Evolutionary conservation across 2,113 vertebrate species (phyloP).

Genomic region (Neotoma lepida): DNA sequence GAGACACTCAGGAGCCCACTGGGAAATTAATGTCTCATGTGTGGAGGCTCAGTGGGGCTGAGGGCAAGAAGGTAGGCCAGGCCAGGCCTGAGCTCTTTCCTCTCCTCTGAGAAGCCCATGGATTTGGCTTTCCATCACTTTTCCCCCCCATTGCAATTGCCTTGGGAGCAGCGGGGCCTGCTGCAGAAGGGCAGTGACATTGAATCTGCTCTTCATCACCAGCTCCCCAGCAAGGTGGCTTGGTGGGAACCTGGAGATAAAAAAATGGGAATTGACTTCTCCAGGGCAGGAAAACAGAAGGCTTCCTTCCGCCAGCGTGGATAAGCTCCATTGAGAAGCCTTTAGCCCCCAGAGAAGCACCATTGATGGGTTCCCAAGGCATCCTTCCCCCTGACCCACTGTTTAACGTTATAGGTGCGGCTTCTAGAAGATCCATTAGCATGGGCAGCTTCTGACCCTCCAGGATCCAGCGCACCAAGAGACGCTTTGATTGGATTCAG

Average conservation of each 20-base stretch:
- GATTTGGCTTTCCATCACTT: background rate
- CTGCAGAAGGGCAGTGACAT: slow-evolving; percentile 87
- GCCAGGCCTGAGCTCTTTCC: background rate
- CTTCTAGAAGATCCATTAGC: slow-evolving; percentile 66
- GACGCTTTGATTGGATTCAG: slow-evolving; percentile 44
- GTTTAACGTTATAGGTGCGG: slow-evolving; percentile 88
- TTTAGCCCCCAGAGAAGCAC: background rate
- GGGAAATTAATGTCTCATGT: slow-evolving; percentile 56
- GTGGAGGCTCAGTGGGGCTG: background rate
- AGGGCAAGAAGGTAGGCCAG: background rate
- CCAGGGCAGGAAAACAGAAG: slow-evolving; percentile 86
- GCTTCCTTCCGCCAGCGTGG: slow-evolving; percentile 86
- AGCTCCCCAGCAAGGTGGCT: slow-evolving; percentile 86
- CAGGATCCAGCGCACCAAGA: background rate
- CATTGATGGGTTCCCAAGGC: slow-evolving; percentile 92
- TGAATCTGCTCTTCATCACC: slow-evolving; percentile 94
- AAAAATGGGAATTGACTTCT: slow-evolving; percentile 82
- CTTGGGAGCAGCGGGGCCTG: slow-evolving; percentile 73
- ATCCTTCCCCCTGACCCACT: slow-evolving; percentile 88
- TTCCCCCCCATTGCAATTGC: background rate
- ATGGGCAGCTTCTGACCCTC: slow-evolving; percentile 54
- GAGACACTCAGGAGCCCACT: background rate
- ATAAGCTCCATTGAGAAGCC: slow-evolving; percentile 91
- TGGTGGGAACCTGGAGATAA: slow-evolving; percentile 94
- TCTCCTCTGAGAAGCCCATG: slow-evolving; percentile 18